Evolutionary conservation across 2,797 vertebrate species (phyloP).

Genomic region (Enteromius anoplus): DNA sequence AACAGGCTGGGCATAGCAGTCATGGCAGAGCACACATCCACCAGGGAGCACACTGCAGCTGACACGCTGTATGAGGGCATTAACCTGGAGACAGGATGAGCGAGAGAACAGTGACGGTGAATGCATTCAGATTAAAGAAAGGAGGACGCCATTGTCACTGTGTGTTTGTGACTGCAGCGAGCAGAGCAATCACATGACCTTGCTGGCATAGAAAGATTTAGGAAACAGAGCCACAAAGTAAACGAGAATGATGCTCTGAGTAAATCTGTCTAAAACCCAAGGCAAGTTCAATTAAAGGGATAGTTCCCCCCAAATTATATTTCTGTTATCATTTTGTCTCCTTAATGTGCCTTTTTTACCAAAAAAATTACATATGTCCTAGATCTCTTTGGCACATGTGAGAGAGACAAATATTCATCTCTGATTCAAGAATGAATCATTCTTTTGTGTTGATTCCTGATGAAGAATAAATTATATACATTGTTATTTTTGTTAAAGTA

Average conservation of each 20-base stretch:
- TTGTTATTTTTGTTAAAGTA: not conserved
- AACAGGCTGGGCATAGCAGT: conserved; percentile 62
- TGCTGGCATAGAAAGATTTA: conserved; percentile 53
- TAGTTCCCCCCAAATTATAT: not conserved
- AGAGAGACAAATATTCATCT: not conserved
- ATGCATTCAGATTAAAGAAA: conserved; percentile 69
- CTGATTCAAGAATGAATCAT: not conserved
- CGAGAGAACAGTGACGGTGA: conserved; percentile 61
- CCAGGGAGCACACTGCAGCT: conserved; percentile 67
- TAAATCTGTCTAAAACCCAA: not conserved
- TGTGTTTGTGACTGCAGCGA: conserved; percentile 68
- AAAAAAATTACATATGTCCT: not conserved
- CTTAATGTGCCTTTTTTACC: not conserved
- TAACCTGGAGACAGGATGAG: conserved; percentile 66
- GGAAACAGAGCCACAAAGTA: conserved; percentile 30
- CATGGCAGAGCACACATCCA: conserved; percentile 63
- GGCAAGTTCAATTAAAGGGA: not conserved
- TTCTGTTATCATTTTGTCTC: not conserved
- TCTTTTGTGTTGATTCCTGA: not conserved
- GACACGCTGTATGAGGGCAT: conserved; percentile 78
- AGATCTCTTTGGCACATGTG: not conserved
- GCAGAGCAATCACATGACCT: conserved; percentile 64
- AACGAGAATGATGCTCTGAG: not conserved
- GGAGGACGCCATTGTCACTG: conserved; percentile 78
- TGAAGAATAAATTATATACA: not conserved